Evolutionary conservation across 1,140 invertebrate genomes (phyloP).

Genomic region (Camponotus pennsylvanicus): DNA sequence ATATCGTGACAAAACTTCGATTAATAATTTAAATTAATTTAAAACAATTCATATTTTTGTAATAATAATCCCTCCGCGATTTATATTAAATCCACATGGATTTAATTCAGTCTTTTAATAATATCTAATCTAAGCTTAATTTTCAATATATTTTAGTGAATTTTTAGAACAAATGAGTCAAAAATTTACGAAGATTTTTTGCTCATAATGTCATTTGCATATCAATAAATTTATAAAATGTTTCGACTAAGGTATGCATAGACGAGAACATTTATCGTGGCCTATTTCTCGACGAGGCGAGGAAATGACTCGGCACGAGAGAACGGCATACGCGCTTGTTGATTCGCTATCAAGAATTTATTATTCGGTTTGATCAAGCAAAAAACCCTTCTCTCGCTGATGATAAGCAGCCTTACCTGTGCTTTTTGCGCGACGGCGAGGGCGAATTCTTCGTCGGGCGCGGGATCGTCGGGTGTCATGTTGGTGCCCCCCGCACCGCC

Average conservation of each 20-base stretch:
- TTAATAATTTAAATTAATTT: too few species aligned
- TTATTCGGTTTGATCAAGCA: conserved; percentile 24
- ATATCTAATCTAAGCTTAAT: neutral
- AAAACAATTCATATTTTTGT: neutral
- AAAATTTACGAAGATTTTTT: neutral
- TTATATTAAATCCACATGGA: too few species aligned
- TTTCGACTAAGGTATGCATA: neutral
- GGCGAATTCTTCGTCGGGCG: conserved; percentile 79
- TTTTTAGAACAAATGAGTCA: neutral
- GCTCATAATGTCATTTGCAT: neutral
- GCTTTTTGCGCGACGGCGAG: conserved; percentile 76
- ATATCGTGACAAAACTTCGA: too few species aligned
- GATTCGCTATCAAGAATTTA: conserved; percentile 38
- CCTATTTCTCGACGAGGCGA: conserved; percentile 9
- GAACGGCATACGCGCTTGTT: neutral
- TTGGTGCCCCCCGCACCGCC: conserved; percentile 68
- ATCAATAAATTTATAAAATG: neutral
- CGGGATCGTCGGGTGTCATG: conserved; percentile 78
- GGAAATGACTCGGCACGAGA: conserved; percentile 4
- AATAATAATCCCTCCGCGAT: neutral
- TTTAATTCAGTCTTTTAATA: conserved; percentile 5
- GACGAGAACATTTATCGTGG: conserved; percentile 3
- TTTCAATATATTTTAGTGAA: neutral
- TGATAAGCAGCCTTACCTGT: conserved; percentile 69
- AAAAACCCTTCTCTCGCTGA: neutral